Conservation (phyloP, 1,140 invertebrate genomes). For the Trinorchestia longiramus region DNA sequence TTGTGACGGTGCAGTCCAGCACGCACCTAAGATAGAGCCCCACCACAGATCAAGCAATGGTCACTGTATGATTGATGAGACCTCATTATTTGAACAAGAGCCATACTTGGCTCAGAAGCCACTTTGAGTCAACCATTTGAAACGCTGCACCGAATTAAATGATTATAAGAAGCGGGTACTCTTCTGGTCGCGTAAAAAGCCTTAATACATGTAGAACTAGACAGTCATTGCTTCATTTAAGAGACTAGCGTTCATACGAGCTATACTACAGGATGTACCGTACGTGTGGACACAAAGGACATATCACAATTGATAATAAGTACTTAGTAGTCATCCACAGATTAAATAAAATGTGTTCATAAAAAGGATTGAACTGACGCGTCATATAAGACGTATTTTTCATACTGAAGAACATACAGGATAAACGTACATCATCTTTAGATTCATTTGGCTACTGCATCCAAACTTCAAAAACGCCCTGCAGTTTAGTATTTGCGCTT, state of each 20-base stretch:
- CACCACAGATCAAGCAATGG: conserved; percentile 7
- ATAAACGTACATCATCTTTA: background rate
- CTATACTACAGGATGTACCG: background rate
- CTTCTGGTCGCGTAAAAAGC: background rate
- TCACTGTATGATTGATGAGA: background rate
- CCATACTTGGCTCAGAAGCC: background rate
- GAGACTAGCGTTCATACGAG: background rate
- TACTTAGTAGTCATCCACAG: background rate
- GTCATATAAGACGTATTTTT: background rate
- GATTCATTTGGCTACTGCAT: background rate
- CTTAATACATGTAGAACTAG: background rate
- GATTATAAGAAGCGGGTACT: background rate
- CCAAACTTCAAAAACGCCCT: background rate
- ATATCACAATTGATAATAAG: background rate
- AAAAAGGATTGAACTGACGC: background rate
- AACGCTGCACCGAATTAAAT: background rate
- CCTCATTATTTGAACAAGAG: background rate
- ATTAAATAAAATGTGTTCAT: background rate
- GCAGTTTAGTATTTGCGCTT: no score
- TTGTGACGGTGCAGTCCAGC: background rate
- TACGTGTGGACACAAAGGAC: background rate
- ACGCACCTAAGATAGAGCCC: background rate
- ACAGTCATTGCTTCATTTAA: background rate
- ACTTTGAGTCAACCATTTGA: background rate
- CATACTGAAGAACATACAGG: background rate